Evolutionary conservation across 2,888 invertebrate species (phyloP).

Genomic region (Melanotus villosus): DNA sequence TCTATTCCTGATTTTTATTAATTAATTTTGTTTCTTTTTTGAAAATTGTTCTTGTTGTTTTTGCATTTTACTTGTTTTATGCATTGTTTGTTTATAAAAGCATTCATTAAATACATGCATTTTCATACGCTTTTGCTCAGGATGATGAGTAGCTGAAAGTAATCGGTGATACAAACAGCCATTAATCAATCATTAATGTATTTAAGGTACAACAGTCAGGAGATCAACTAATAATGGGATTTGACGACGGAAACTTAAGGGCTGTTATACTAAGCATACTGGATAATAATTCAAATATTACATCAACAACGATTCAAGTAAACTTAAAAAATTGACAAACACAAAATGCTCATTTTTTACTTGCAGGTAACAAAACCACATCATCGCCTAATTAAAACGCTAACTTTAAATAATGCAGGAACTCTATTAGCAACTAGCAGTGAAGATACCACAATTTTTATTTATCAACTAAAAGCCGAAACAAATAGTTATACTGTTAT

Average conservation of each 20-base stretch:
- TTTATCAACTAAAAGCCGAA: conserved; percentile 70
- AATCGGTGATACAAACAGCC: too few species aligned
- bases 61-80: too few species aligned
- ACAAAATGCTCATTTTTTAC: background rate
- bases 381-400: conserved; percentile 73
- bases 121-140: too few species aligned
- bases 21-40: too few species aligned
- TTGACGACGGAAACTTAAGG: conserved; percentile 80
- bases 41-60: too few species aligned
- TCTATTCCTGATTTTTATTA: too few species aligned
- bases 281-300: background rate
- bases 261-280: conserved; percentile 57
- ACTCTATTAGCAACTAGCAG: conserved; percentile 78
- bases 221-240: conserved; percentile 78
- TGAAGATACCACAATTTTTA: conserved; percentile 79
- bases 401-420: conserved; percentile 73
- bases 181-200: too few species aligned
- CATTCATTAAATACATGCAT: too few species aligned
- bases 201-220: conserved; percentile 78
- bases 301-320: conserved; percentile 14
- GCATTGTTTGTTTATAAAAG: too few species aligned
- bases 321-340: too few species aligned
- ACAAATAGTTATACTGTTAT: conserved; percentile 68
- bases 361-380: conserved; percentile 77
- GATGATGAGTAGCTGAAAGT: too few species aligned